Evolutionary conservation across 2,888 invertebrate species (phyloP), one percentile per base, ranked within the genome.

Genomic region (Lasioglossum marginatum): DNA sequence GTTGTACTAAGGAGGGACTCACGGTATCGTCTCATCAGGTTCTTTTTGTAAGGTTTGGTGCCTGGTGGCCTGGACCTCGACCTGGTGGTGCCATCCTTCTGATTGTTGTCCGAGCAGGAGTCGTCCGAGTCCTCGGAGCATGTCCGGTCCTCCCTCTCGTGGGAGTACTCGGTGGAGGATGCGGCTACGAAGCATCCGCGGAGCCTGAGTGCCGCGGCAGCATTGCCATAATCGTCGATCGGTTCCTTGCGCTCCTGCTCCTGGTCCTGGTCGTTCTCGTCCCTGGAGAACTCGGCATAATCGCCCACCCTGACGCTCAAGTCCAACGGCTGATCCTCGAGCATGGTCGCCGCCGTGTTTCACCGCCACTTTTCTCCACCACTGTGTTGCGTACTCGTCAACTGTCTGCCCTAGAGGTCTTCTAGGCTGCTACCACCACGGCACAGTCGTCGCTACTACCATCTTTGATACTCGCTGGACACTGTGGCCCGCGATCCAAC

Each of bases 11-110:
- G 31, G 6, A 6, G 4, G 74, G 83, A 98, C 98, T 98, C 97
- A 98, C 98, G 97, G 96, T 98, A 98, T 97, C 98, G 96, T 96
- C 98, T 98, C 97, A 98, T 98, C 93, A 98, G 97, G 94, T 97
- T 98, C 95, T 98, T 98, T 96, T 98, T 98, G 96, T 98, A 98
- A 75, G 98, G 96, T 92, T 96, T 96, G 89, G 95, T 95, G 75
- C 95, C 95, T 34, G 95, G 95, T 40, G 94, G 94, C 81, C 94
- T 90, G 66, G 94, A 92, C 72, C 97, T 94, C 92, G 96, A 96
- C 88, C 96, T 96, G 82, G 88, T 83, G 68, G 79, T 85, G 19
- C 94, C 94, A 85, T 95, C 96, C 96, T 93, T 96, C 96, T 94
- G 97, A 96, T 95, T 96, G 96, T 95, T 96, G 95, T 94, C 97